A percentile compares a stretch with the other conserved stretches of the same genome.
Evolutionary conservation across 2,797 vertebrate species (phyloP).

Genomic region (Helarctos malayanus): DNA sequence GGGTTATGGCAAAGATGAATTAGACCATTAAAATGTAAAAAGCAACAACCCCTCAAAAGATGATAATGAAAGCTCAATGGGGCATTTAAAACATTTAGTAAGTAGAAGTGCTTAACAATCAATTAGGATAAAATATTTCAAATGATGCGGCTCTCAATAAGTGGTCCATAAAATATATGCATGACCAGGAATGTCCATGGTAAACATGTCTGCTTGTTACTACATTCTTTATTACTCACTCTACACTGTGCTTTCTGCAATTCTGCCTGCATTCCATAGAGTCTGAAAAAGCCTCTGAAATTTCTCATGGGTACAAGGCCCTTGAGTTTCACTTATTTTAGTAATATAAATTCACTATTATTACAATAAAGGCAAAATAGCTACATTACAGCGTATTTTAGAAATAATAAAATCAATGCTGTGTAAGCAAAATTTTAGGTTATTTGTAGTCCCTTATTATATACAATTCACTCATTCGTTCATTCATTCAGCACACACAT

Average conservation of each 20-base stretch:
- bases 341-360: constrained; percentile 19
- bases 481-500: not conserved
- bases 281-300: constrained; percentile 31
- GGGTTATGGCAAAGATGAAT: constrained; percentile 54
- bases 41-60: constrained; percentile 33
- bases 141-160: not conserved
- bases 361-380: not conserved
- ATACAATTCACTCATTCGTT: not conserved
- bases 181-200: not conserved
- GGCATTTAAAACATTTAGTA: constrained; percentile 34
- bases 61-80: constrained; percentile 34
- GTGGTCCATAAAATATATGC: not conserved
- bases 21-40: constrained; percentile 67
- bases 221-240: not conserved
- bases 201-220: not conserved
- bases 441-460: not conserved
- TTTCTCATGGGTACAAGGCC: not conserved
- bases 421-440: not conserved
- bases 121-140: constrained; percentile 66
- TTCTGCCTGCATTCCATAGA: not conserved
- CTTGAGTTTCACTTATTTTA: constrained; percentile 41
- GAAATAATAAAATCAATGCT: not conserved
- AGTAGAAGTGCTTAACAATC: constrained; percentile 48
- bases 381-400: not conserved
- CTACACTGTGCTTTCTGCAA: not conserved